These are phyloP conservation scores for Anagyrus pseudococci DNA, from an alignment of 2,888 invertebrate species.

Conservation along the genomic window DNA sequence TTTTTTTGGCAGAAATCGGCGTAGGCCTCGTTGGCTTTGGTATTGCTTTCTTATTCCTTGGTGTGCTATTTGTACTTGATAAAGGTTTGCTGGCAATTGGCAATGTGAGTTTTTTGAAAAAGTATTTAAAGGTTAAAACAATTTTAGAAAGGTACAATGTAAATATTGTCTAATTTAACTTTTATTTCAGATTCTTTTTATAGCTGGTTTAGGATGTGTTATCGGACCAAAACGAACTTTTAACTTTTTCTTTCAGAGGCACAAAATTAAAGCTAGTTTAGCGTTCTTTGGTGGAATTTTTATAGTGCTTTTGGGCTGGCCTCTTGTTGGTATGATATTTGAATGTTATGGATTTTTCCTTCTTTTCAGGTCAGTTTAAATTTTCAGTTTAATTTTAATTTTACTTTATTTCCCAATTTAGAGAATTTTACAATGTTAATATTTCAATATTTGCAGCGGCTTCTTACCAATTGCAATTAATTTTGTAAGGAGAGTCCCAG, in stretches of 20 bases:
- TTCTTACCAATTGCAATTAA: constrained; percentile 97
- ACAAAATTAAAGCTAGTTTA: constrained; percentile 89
- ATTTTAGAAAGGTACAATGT: neutral
- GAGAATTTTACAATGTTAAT: constrained; percentile 33
- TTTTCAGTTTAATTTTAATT: neutral
- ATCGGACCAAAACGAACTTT: constrained; percentile 95
- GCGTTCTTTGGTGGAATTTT: constrained; percentile 93
- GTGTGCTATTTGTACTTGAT: constrained; percentile 92
- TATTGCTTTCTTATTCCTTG: constrained; percentile 91
- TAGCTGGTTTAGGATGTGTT: constrained; percentile 92
- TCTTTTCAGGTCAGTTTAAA: constrained; percentile 72
- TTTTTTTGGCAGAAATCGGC: constrained; percentile 83
- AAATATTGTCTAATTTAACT: constrained; percentile 16
- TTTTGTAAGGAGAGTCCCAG: constrained; percentile 91
- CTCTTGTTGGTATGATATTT: constrained; percentile 93
- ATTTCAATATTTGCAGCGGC: constrained; percentile 74
- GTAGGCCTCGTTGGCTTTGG: constrained; percentile 97
- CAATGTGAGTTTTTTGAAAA: constrained; percentile 78
- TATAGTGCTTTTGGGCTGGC: constrained; percentile 94
- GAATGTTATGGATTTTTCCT: constrained; percentile 96
- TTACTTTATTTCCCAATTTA: too few species aligned
- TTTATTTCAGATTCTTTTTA: constrained; percentile 85
- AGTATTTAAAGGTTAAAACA: constrained; percentile 17
- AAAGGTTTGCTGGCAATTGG: constrained; percentile 98
- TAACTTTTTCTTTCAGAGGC: constrained; percentile 96